Evolutionary conservation across 2,797 vertebrate genomes (phyloP).

Genomic region (Monodelphis domestica): DNA sequence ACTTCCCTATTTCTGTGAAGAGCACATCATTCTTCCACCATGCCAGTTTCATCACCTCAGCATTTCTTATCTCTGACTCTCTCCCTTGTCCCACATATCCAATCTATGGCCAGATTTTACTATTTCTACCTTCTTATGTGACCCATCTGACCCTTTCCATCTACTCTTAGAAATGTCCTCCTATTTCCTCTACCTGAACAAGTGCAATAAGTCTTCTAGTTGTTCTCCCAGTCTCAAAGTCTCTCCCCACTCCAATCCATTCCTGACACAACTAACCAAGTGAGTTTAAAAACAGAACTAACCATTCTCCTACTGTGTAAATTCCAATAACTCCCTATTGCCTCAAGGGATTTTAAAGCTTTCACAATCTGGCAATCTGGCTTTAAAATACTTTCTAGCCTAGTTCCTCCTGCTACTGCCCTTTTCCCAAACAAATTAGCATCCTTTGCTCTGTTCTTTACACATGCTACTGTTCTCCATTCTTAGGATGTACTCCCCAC

Average conservation of each 20-base stretch:
- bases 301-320: not conserved
- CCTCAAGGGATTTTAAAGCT: not conserved
- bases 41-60: not conserved
- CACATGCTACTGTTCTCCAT: not conserved
- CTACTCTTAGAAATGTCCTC: not conserved
- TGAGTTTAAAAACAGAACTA: not conserved
- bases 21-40: not conserved
- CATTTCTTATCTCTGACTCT: not conserved
- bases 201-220: not conserved
- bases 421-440: not conserved
- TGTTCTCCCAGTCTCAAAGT: not conserved
- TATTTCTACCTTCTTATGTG: not conserved
- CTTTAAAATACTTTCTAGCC: not conserved
- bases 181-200: not conserved
- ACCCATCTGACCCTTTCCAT: not conserved
- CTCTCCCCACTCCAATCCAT: not conserved
- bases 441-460: not conserved
- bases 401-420: not conserved
- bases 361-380: not conserved
- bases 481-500: not conserved
- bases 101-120: not conserved
- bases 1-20: constrained; percentile 16
- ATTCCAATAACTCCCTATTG: too few relatives aligned
- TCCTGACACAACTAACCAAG: not conserved
- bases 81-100: not conserved